Conservation (phyloP, 2,113 vertebrate species). For the Corynorhinus townsendii region DNA sequence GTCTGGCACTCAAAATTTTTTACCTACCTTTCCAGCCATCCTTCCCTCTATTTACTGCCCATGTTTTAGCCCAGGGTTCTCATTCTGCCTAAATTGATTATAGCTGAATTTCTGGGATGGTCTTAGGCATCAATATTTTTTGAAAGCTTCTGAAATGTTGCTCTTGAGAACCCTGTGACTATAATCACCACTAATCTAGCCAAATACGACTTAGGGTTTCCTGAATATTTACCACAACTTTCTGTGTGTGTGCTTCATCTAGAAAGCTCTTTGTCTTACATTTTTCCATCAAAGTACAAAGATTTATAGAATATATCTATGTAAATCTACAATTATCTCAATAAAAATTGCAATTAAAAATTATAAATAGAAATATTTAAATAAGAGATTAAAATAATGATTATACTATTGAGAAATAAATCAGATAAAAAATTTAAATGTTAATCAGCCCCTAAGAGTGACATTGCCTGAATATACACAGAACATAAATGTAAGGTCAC, state of each 20-base stretch:
- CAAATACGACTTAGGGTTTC: background rate
- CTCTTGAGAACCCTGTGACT: background rate
- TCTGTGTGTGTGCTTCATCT: background rate
- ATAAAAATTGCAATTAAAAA: slow-evolving; percentile 28
- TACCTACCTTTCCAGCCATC: background rate
- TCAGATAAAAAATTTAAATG: slow-evolving; percentile 30
- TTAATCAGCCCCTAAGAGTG: background rate
- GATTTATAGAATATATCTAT: background rate
- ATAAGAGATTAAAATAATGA: slow-evolving; percentile 2
- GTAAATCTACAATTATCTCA: background rate
- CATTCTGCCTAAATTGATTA: background rate
- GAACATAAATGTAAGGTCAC: background rate
- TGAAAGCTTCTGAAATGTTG: background rate
- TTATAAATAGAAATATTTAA: background rate
- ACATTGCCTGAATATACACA: background rate
- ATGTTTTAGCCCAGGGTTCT: background rate
- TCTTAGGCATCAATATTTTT: background rate
- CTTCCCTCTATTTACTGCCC: background rate
- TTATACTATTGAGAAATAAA: slow-evolving; percentile 14
- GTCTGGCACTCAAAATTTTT: background rate
- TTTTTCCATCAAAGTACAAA: slow-evolving; percentile 39
- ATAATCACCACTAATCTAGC: slow-evolving; percentile 13
- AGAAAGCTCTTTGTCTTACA: background rate
- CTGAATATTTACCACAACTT: background rate
- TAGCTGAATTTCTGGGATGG: background rate